phyloP scores from a whole-genome alignment of 1,140 invertebrate species.

The Bombus terrestris region DNA sequence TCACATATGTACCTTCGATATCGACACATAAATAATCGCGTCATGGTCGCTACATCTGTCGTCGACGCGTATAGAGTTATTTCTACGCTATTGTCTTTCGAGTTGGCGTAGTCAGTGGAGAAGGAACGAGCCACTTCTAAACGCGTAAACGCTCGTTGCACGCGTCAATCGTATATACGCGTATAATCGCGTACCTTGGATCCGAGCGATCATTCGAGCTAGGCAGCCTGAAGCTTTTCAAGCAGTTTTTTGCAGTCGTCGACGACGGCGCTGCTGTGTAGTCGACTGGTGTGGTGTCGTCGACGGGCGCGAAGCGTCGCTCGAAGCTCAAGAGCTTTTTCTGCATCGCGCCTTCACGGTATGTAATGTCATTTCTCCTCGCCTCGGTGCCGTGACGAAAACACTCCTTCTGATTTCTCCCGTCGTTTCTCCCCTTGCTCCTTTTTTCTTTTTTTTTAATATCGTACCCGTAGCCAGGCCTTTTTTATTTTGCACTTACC shows the following conservation, averaged over 20 bases:
- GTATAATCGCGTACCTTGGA: constrained; percentile 56
- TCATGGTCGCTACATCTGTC: not conserved
- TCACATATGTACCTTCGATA: not conserved
- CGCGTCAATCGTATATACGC: constrained; percentile 60
- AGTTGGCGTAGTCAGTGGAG: not conserved
- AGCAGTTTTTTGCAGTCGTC: constrained; percentile 56
- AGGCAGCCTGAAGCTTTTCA: constrained; percentile 50
- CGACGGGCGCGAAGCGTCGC: constrained; percentile 66
- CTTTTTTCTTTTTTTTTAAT: constrained; percentile 49
- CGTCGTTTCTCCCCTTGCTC: not conserved
- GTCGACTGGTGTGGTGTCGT: constrained; percentile 58
- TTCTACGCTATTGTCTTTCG: constrained; percentile 18
- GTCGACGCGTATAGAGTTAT: not conserved
- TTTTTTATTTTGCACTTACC: constrained; percentile 50
- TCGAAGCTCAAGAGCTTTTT: constrained; percentile 74
- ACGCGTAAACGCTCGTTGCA: constrained; percentile 52
- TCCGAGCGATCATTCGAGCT: constrained; percentile 44
- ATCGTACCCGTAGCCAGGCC: constrained; percentile 11
- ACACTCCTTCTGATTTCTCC: constrained; percentile 47
- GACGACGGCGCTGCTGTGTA: constrained; percentile 18
- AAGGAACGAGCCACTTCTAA: constrained; percentile 33
- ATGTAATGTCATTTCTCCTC: constrained; percentile 73
- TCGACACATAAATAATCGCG: not conserved
- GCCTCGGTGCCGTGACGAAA: constrained; percentile 63
- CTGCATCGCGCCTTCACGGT: constrained; percentile 72